These are phyloP conservation scores for Phrynosoma platyrhinos DNA, from an alignment of 2,113 vertebrate species.

Conservation along the genomic window DNA sequence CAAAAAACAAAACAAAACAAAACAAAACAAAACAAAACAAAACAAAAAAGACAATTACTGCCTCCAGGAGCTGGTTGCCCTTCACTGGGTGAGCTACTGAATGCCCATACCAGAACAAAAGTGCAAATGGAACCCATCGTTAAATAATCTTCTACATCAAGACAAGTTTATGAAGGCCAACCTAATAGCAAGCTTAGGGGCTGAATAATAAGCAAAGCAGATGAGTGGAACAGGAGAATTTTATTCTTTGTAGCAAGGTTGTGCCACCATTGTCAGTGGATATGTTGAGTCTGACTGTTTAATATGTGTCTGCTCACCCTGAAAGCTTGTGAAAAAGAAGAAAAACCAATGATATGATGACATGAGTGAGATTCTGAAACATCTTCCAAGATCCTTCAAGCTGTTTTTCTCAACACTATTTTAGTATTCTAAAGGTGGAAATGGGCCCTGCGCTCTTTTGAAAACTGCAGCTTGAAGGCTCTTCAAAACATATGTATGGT, in stretches of 20 bases:
- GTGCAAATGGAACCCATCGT: no score
- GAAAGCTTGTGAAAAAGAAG: not conserved
- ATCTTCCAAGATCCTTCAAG: not conserved
- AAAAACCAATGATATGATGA: not conserved
- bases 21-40: no score
- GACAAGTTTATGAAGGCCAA: no score
- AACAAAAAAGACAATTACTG: no score
- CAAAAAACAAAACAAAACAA: no score
- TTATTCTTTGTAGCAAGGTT: not conserved
- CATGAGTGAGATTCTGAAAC: not conserved
- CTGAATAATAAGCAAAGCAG: no score
- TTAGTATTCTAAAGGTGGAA: not conserved
- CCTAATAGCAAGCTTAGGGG: no score
- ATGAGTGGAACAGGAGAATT: no score
- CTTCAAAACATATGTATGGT: not conserved
- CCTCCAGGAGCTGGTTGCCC: no score
- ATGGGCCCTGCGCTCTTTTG: not conserved
- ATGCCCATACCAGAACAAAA: no score
- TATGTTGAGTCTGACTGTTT: not conserved
- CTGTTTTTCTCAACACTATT: not conserved
- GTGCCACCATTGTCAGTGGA: not conserved
- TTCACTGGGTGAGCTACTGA: no score
- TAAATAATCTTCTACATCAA: no score
- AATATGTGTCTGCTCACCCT: not conserved
- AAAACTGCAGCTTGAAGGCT: not conserved